Evolutionary conservation across 2,113 vertebrate species (phyloP).

Genomic region (Cyanoramphus novaezelandiae): DNA sequence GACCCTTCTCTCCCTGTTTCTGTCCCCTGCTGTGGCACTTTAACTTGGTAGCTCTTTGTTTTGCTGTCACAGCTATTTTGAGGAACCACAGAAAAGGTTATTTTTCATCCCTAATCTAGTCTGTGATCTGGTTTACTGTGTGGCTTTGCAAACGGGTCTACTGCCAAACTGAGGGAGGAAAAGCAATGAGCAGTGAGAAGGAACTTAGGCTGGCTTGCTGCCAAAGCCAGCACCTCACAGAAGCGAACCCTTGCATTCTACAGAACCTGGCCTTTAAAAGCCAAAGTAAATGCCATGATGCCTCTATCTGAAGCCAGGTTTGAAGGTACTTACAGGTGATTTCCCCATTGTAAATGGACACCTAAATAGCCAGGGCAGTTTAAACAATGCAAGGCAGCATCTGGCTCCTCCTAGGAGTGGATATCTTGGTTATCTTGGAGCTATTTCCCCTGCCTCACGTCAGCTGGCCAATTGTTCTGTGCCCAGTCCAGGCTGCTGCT

Average conservation of each 20-base stretch:
- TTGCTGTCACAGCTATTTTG: not conserved
- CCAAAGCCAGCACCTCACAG: not conserved
- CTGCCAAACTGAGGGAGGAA: not conserved
- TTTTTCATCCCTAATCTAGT: not conserved
- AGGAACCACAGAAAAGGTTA: not conserved
- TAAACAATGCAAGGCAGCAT: not conserved
- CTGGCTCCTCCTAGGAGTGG: not conserved
- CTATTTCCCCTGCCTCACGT: not conserved
- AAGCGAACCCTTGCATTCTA: not conserved
- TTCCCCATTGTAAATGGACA: not conserved
- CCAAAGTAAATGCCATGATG: not conserved
- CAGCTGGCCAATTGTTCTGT: not conserved
- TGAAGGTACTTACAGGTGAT: not conserved
- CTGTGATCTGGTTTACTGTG: not conserved
- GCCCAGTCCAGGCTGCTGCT: not conserved
- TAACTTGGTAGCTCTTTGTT: not conserved
- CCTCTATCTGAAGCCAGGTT: not conserved
- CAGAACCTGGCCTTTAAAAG: not conserved
- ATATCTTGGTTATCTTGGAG: not conserved
- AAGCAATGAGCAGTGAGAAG: not conserved
- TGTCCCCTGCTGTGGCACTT: not conserved
- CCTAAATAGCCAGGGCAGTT: not conserved
- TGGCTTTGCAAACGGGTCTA: not conserved
- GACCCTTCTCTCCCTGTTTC: not conserved
- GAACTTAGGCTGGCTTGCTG: not conserved